Evolutionary conservation across 1,140 invertebrate species (phyloP), one percentile per base, ranked within the genome.

Genomic region (Temnothorax nylanderi): DNA sequence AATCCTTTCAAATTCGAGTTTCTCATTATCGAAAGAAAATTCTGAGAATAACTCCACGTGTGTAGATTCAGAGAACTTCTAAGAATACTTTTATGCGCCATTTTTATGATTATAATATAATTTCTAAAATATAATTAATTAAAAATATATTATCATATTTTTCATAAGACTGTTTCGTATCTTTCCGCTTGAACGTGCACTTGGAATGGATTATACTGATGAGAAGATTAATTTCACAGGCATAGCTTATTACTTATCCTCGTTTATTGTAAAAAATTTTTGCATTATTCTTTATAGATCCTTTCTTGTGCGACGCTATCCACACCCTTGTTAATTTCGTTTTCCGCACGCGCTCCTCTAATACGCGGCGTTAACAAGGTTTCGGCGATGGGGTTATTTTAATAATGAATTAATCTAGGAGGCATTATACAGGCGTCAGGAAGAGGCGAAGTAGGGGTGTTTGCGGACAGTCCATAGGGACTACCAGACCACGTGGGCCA

Each of bases 381-480:
- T 67, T 13, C 51, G 8, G 11, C 65, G 49, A 75, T 49, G 32
- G 89, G 84, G 78, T 91, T 92, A 91, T 91, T 92, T 92, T 92
- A 91, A 92, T 92, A 91, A 92, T 92, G 90, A 92, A 88, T 92
- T 91, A 91, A 92, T 89, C 62, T 87, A 85, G 86, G 74, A 88
- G 72, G 81, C 75, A 87, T 86, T 85, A 81, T 76, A 80, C 34
- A 67, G 82, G 60, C 84, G 82, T 41, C n/a, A 75, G 78, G 74
- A 84, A 85, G 87, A 58, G 84, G 41, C 47, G 69, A 91, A 80
- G 26, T 67, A 87, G 71, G 75, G 76, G 78, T 88, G 87, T 92
- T 92, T 92, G 92, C 86, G 90, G 90, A 86, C 84, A 75, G 91
- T 90, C 91, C 91, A 76, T 65, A 78, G 92, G 88, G 92, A 92